Evolutionary conservation across 2,113 vertebrate species (phyloP).

Genomic region (Haemorhous mexicanus): DNA sequence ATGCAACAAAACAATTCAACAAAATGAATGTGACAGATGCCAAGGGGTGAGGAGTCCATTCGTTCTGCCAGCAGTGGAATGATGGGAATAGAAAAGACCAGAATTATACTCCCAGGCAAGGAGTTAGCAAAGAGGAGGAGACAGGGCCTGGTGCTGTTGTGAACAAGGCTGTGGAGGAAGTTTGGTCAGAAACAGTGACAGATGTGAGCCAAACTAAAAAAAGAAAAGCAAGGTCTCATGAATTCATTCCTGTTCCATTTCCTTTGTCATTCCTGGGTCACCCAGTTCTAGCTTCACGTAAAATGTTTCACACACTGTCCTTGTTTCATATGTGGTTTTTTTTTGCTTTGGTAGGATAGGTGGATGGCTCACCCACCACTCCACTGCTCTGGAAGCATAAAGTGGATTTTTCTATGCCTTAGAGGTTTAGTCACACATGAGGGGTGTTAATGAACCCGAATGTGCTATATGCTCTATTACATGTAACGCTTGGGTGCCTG

Average conservation of each 20-base stretch:
- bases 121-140: not conserved
- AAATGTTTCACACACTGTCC: not conserved
- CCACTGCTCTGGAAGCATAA: not conserved
- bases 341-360: not conserved
- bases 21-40: not conserved
- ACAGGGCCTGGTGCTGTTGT: not conserved
- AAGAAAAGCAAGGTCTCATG: not conserved
- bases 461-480: not conserved
- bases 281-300: not conserved
- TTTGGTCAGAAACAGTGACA: not conserved
- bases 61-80: not conserved
- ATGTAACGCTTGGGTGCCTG: not conserved
- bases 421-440: not conserved
- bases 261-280: not conserved
- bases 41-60: not conserved
- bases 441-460: not conserved
- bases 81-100: not conserved
- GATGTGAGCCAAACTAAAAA: not conserved
- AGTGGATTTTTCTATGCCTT: not conserved
- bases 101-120: not conserved
- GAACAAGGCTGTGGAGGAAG: not conserved
- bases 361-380: not conserved
- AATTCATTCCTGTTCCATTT: not conserved
- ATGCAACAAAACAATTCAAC: not conserved
- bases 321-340: not conserved